phyloP scores from a whole-genome alignment of 37 sponge, comb jelly and placozoan species.

The Aphrocallistes beatrix region DNA sequence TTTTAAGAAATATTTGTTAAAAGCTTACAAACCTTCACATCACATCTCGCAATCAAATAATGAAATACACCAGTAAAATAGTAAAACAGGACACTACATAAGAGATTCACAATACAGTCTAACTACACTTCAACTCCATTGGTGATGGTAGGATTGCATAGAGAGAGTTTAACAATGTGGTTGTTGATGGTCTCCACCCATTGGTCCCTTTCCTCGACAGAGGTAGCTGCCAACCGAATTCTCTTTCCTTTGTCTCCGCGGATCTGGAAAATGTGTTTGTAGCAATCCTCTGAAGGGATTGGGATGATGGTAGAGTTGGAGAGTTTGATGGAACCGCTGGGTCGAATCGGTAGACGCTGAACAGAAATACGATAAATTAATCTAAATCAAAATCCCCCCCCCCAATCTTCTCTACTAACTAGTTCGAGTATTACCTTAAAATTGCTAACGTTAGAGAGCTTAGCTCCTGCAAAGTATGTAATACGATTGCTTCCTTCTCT shows the following conservation, averaged over 20 bases:
- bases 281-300: neutral
- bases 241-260: constrained; percentile 5
- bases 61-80: no score
- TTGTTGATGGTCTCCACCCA: neutral
- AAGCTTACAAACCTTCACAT: no score
- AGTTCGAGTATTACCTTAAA: neutral
- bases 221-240: neutral
- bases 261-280: neutral
- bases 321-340: neutral
- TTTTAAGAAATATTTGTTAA: no score
- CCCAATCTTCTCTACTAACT: neutral
- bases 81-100: no score
- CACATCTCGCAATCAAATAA: no score
- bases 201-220: neutral
- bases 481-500: constrained; percentile 9
- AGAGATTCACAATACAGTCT: no score
- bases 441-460: neutral
- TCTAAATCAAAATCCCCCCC: neutral
- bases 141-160: no score
- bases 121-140: no score
- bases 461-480: neutral
- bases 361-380: neutral
- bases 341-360: neutral
- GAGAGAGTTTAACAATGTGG: neutral
- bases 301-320: neutral